phyloP scores from a whole-genome alignment of 2,113 vertebrate species.

The Riparia riparia region DNA sequence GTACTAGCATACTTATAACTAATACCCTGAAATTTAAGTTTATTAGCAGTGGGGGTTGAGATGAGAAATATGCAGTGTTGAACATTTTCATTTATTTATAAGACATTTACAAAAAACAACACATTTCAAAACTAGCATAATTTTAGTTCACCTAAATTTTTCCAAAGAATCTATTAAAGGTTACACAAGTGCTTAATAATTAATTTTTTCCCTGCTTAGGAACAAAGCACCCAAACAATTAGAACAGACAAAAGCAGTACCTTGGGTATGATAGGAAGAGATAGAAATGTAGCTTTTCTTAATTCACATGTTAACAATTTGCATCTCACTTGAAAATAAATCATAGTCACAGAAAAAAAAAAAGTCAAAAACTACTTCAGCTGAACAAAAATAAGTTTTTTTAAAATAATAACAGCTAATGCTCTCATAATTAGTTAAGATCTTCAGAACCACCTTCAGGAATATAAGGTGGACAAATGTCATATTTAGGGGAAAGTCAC shows the following conservation, averaged over 20 bases:
- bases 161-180: neutral
- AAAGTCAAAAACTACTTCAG: neutral
- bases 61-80: neutral
- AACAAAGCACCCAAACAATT: neutral
- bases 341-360: neutral
- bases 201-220: neutral
- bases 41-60: neutral
- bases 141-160: neutral
- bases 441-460: slow-evolving; percentile 5
- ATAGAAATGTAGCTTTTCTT: neutral
- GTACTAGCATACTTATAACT: neutral
- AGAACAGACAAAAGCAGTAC: neutral
- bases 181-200: neutral
- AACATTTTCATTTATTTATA: neutral
- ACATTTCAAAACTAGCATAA: neutral
- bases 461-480: neutral
- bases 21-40: neutral
- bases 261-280: neutral
- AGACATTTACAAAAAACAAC: neutral
- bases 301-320: neutral
- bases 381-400: neutral
- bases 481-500: slow-evolving; percentile 16
- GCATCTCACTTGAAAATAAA: neutral
- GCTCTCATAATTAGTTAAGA: neutral
- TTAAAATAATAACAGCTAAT: neutral